Evolutionary conservation across 2,888 invertebrate genomes (phyloP), one percentile per base, ranked within the genome.

Genomic region (Tryphoninae sp.): DNA sequence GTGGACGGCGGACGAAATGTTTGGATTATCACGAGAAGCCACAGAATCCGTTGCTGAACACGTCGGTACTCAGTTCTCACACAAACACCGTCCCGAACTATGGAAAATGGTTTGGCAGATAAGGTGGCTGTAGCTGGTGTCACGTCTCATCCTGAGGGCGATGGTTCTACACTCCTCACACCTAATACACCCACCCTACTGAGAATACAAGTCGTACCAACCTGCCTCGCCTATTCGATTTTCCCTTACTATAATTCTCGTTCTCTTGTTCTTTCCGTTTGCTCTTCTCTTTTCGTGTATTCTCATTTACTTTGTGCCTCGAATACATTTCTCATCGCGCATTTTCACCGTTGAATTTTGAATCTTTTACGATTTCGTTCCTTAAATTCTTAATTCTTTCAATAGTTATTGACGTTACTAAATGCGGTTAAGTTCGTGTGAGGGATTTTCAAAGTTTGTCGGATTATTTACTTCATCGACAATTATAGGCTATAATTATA

Each of bases 131-230:
- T 87, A 84, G 86, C 88, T 86, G 87, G 87, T 87, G 90, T 91
- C 91, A 91, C 91, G 91, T 91, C 86, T 87, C 87, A 87, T 86
- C 88, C 90, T 90, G 88, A 90, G 89, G 89, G 88, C 87, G 89
- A 90, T 89, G 88, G 87, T 87, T 86, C 86, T 79, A 81, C 78
- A 78, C 82, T 85, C 82, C 85, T 84, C 83, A 79, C 85, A 84
- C 83, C 84, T 84, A 85, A 87, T 80, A 82, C 78, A 84, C 81
- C 67, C 74, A 68, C 69, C 62, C 67, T 74, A 77, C 77, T 75
- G 73, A 76, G 62, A 65, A 77, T 42, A 62, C 51, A n/a, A 2
- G 49, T 77, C 58, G 13, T 51, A 72, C 76, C 40, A 40, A 40
- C 61, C 49, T 82, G 82, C 53, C 45, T 55, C 26, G 16, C 0